These are phyloP conservation scores for Ptyas mucosa DNA, from an alignment of 2,113 vertebrate species.

Conservation along the genomic window DNA sequence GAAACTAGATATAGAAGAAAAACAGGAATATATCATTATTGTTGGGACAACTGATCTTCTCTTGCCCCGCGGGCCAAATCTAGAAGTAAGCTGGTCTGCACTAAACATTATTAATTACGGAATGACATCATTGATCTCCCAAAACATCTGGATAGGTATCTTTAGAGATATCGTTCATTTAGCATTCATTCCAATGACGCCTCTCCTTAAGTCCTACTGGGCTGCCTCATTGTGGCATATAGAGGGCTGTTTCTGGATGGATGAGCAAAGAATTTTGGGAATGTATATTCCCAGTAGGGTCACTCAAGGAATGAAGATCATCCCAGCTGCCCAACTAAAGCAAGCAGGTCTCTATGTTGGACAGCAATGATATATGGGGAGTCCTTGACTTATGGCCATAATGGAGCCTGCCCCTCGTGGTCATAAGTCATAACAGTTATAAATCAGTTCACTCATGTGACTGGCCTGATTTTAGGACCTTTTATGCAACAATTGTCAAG, in stretches of 20 bases:
- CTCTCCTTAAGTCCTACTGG: background rate
- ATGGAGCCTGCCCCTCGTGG: background rate
- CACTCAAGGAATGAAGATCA: background rate
- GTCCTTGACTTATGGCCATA: background rate
- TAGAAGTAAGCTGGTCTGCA: background rate
- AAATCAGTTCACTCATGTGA: background rate
- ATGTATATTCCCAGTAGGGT: background rate
- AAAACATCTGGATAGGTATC: background rate
- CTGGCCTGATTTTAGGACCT: background rate
- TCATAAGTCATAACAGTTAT: background rate
- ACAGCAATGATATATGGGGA: background rate
- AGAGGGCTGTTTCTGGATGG: background rate
- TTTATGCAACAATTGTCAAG: background rate
- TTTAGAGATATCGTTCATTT: background rate
- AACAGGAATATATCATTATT: background rate
- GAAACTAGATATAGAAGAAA: background rate
- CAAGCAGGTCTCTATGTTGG: background rate
- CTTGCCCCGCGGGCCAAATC: background rate
- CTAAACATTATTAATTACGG: background rate
- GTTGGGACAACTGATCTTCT: background rate
- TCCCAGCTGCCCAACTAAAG: background rate
- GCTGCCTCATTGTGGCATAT: background rate
- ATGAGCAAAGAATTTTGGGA: background rate
- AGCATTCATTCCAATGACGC: background rate
- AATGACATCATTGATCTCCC: background rate